Evolutionary conservation across 2,797 vertebrate genomes (phyloP).

Genomic region (Anguilla megastoma): DNA sequence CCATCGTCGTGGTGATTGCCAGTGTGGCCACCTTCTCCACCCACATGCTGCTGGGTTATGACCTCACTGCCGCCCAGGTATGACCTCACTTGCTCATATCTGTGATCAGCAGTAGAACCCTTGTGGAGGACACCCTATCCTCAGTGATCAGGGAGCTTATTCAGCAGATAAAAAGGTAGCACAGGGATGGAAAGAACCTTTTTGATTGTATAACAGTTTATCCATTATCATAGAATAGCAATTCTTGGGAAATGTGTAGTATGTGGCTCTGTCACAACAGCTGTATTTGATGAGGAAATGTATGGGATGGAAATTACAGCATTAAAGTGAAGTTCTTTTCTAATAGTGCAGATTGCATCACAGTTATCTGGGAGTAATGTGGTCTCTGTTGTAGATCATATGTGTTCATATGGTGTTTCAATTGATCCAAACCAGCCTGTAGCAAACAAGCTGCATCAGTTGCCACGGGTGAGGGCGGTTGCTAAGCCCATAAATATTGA

Average conservation of each 20-base stretch:
- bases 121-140: neutral
- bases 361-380: neutral
- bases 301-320: neutral
- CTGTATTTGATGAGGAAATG: neutral
- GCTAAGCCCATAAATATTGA: neutral
- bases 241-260: neutral
- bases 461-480: too few species aligned
- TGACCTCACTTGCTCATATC: conserved; percentile 14
- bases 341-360: neutral
- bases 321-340: neutral
- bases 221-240: neutral
- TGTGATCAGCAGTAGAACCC: neutral
- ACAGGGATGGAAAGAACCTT: neutral
- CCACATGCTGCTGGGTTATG: conserved; percentile 88
- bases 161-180: neutral
- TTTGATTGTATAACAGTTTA: neutral
- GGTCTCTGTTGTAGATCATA: neutral
- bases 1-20: conserved; percentile 89
- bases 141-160: neutral
- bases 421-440: neutral
- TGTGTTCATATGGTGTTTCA: neutral
- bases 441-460: neutral
- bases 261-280: neutral
- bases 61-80: conserved; percentile 90
- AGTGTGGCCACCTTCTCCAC: conserved; percentile 89